Conservation (phyloP, 2,113 vertebrate genomes). For the Lepus timidus region DNA sequence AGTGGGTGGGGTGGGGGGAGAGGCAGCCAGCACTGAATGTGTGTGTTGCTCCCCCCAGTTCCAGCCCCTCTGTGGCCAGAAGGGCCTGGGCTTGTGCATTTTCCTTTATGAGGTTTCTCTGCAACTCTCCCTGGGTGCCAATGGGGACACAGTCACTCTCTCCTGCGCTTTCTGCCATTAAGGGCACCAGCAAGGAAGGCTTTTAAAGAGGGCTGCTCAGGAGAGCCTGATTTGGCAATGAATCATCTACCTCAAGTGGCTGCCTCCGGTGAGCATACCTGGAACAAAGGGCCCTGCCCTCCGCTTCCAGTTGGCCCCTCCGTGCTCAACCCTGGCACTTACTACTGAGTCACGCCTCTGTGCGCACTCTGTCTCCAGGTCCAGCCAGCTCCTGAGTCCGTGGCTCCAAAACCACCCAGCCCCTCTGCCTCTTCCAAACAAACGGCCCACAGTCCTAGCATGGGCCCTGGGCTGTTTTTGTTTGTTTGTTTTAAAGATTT, state of each 20-base stretch:
- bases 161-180: constrained; percentile 25
- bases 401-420: neutral
- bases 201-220: neutral
- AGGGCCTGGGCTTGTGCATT: too few species aligned
- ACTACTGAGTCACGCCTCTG: neutral
- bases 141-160: constrained; percentile 40
- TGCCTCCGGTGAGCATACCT: neutral
- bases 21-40: too few species aligned
- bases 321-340: neutral
- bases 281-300: neutral
- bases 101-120: neutral
- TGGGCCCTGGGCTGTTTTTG: neutral
- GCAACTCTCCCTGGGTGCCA: constrained; percentile 26
- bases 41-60: neutral
- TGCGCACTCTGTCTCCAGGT: neutral
- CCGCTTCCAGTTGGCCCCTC: too few species aligned
- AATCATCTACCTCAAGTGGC: neutral
- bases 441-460: neutral
- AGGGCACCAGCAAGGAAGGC: neutral
- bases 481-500: too few species aligned
- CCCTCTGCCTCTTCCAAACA: neutral
- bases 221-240: constrained; percentile 36
- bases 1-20: neutral
- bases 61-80: neutral
- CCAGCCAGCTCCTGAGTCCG: neutral